Evolutionary conservation across 2,888 invertebrate species (phyloP).

Genomic region (Lochmaea crataegi): DNA sequence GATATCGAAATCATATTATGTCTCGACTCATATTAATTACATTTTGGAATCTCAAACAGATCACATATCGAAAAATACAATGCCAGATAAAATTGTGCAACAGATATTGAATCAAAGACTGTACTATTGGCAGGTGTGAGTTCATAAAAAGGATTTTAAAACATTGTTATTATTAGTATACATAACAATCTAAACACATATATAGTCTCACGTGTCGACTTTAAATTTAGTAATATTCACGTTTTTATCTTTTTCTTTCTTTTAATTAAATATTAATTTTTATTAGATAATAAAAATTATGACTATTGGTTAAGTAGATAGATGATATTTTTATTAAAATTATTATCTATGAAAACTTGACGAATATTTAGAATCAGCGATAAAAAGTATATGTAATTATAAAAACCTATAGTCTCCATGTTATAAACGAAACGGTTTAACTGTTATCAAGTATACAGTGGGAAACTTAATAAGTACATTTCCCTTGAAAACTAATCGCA

Average conservation of each 20-base stretch:
- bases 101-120: constrained; percentile 38
- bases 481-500: no score
- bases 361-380: background rate
- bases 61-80: constrained; percentile 6
- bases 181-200: background rate
- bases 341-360: background rate
- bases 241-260: background rate
- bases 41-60: constrained; percentile 38
- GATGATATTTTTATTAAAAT: background rate
- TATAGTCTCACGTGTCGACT: background rate
- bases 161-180: constrained; percentile 1
- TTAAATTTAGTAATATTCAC: background rate
- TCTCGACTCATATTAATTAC: background rate
- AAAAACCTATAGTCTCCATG: no score
- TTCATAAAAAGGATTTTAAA: constrained; percentile 13
- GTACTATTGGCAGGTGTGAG: constrained; percentile 24
- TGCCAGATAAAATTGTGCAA: constrained; percentile 38
- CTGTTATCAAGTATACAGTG: background rate
- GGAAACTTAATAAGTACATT: no score
- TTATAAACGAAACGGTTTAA: background rate
- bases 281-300: constrained; percentile 4
- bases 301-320: background rate
- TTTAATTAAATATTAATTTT: constrained; percentile 1
- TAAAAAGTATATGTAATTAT: background rate
- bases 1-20: constrained; percentile 7